Conservation (phyloP, 2,797 vertebrate genomes). For the Pseudotriccus pelzelni region DNA sequence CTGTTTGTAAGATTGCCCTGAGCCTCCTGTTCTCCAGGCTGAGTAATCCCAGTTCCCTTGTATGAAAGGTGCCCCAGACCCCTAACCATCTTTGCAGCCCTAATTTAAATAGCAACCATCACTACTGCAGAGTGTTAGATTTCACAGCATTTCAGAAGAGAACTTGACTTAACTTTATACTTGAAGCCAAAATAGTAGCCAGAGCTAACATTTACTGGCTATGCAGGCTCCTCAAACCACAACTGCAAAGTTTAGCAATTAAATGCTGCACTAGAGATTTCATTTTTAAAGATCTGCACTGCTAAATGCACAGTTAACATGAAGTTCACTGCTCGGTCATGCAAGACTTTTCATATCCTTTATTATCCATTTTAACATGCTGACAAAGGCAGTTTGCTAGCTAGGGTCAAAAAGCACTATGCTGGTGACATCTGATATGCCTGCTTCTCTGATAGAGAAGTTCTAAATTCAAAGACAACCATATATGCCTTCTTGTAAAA, state of each 20-base stretch:
- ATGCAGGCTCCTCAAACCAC: not conserved
- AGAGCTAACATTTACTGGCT: not conserved
- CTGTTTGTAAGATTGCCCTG: not conserved
- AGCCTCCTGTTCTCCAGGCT: not conserved
- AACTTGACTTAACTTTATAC: not conserved
- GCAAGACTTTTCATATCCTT: conserved; percentile 40
- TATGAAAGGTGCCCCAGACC: not conserved
- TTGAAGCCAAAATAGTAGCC: conserved; percentile 8
- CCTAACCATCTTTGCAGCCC: not conserved
- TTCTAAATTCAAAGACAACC: conserved; percentile 33
- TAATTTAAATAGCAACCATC: not conserved
- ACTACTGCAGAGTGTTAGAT: not conserved
- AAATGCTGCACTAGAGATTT: not conserved
- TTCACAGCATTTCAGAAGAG: not conserved
- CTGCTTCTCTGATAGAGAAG: not conserved
- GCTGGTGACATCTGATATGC: conserved; percentile 29
- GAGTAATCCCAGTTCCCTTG: not conserved
- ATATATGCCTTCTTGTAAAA: not conserved
- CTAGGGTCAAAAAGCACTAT: conserved; percentile 31
- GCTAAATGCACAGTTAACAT: conserved; percentile 7
- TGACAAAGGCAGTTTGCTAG: conserved; percentile 47
- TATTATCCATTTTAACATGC: conserved; percentile 45
- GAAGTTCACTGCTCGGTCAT: conserved; percentile 46
- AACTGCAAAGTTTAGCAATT: not conserved
- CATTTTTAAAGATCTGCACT: not conserved